These are phyloP conservation scores for Gadopsis bispinosus DNA, from an alignment of 2,797 vertebrate genomes.

Conservation along the genomic window DNA sequence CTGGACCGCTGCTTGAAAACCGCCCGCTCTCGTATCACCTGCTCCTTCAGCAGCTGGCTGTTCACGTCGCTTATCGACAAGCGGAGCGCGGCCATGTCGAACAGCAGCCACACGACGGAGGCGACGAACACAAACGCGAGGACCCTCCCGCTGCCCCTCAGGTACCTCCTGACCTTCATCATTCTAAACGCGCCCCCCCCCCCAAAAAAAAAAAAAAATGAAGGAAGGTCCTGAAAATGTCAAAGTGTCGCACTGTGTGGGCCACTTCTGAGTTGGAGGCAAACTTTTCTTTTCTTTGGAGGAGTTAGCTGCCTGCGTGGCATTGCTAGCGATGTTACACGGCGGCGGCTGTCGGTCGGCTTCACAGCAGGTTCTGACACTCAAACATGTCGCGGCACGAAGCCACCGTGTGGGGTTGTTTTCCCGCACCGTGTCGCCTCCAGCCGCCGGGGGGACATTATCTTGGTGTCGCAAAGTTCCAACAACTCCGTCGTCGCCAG, in stretches of 20 bases:
- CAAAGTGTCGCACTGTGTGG: background rate
- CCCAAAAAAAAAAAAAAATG: too few relatives aligned
- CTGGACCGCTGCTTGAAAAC: constrained; percentile 44
- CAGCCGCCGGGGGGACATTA: constrained; percentile 22
- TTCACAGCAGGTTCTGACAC: constrained; percentile 23
- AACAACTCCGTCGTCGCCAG: background rate
- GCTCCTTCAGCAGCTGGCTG: constrained; percentile 80
- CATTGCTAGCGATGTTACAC: constrained; percentile 59
- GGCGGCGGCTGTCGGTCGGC: constrained; percentile 24
- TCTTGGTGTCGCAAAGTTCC: background rate
- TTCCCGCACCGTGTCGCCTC: constrained; percentile 35
- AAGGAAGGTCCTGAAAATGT: background rate
- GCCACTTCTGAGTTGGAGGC: background rate
- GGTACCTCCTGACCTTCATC: constrained; percentile 87
- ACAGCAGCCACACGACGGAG: constrained; percentile 93
- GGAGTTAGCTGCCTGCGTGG: constrained; percentile 81
- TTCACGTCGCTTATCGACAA: constrained; percentile 89
- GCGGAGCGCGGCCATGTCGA: constrained; percentile 94
- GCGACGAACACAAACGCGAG: constrained; percentile 91
- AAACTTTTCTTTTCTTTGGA: constrained; percentile 38
- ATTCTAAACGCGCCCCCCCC: background rate
- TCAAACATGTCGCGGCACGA: background rate
- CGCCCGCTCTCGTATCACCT: constrained; percentile 72
- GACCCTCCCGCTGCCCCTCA: constrained; percentile 91
- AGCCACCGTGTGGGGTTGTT: background rate